phyloP scores from a whole-genome alignment of 2,113 vertebrate genomes.

The Anseranas semipalmata region DNA sequence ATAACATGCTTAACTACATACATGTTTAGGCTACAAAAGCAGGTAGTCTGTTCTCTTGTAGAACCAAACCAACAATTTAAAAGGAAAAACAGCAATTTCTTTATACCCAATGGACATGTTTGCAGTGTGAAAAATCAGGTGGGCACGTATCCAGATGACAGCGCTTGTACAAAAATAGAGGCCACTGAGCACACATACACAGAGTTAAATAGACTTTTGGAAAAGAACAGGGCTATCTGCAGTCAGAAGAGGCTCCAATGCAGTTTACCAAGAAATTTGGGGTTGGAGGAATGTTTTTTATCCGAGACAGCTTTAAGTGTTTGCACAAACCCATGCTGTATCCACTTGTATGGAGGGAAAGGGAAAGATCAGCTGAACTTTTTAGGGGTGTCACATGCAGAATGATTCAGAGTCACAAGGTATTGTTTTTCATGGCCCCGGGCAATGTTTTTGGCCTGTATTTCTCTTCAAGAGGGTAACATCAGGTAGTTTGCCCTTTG shows the following conservation, averaged over 20 bases:
- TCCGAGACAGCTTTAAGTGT: not conserved
- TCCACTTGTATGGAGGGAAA: not conserved
- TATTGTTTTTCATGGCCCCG: not conserved
- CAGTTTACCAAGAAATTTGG: not conserved
- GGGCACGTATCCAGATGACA: not conserved
- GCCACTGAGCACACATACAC: not conserved
- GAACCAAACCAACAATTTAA: constrained; percentile 50
- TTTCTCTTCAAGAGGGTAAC: not conserved
- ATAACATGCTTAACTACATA: constrained; percentile 71
- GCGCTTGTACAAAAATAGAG: constrained; percentile 22
- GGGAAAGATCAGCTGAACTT: not conserved
- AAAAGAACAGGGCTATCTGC: not conserved
- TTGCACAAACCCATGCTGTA: not conserved
- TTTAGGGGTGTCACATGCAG: not conserved
- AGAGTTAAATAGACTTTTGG: not conserved
- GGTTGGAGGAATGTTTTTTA: not conserved
- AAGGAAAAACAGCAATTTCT: constrained; percentile 23
- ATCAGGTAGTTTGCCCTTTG: not conserved
- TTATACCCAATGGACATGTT: constrained; percentile 8
- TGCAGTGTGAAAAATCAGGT: constrained; percentile 17
- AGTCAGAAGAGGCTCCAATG: not conserved
- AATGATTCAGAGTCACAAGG: not conserved
- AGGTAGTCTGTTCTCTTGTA: constrained; percentile 45
- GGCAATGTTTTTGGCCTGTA: not conserved
- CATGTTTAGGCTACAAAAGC: constrained; percentile 72